These are phyloP conservation scores for Antheraea yamamai DNA, from an alignment of 2,888 invertebrate species.

Conservation along the genomic window DNA sequence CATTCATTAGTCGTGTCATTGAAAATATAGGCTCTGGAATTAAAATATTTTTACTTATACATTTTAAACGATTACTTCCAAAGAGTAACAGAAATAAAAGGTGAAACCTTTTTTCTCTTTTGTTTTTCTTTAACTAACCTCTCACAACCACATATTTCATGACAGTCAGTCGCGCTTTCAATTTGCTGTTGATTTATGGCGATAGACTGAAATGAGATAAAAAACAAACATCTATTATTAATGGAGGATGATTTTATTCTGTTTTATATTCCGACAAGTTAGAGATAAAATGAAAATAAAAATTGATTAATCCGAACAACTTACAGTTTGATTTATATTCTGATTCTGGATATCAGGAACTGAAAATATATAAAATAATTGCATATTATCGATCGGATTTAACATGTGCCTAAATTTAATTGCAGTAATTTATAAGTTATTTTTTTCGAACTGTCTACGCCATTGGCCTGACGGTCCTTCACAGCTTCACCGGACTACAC, in stretches of 20 bases:
- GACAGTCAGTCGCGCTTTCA: conserved; percentile 33
- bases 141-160: conserved; percentile 55
- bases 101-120: too few relatives aligned
- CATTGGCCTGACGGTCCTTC: too few relatives aligned
- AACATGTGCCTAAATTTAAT: too few relatives aligned
- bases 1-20: conserved; percentile 54
- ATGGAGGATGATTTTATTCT: too few relatives aligned
- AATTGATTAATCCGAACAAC: background rate
- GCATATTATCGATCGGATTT: background rate
- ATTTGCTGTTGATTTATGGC: conserved; percentile 16
- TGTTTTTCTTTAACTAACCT: conserved; percentile 35
- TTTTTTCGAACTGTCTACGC: too few relatives aligned
- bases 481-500: too few relatives aligned
- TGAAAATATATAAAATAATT: background rate
- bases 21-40: conserved; percentile 55
- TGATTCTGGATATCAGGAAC: background rate
- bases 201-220: conserved; percentile 5
- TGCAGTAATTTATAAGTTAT: too few relatives aligned
- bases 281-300: background rate
- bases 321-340: background rate
- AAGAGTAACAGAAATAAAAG: too few relatives aligned
- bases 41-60: background rate
- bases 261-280: too few relatives aligned
- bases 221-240: background rate
- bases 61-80: too few relatives aligned